Percentiles rank a stretch among this genome's conserved stretches.
Conservation (phyloP, 2,888 invertebrate genomes). For the Cynaeus angustus region DNA sequence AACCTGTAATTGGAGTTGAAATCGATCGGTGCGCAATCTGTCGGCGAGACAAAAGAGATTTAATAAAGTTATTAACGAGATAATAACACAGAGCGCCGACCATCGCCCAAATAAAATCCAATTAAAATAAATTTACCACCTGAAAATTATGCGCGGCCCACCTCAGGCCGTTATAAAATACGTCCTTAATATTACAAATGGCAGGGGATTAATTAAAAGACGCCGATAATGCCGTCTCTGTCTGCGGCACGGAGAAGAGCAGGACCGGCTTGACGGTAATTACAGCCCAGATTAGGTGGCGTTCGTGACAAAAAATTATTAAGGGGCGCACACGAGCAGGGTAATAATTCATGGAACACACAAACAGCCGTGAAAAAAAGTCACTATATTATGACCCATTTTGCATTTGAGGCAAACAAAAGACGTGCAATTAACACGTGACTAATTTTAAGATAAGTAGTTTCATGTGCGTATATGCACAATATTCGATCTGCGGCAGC, state of each 20-base stretch:
- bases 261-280: constrained; percentile 13
- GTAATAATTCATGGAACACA: not conserved
- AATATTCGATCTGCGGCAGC: constrained; percentile 17
- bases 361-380: not conserved
- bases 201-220: constrained; percentile 38
- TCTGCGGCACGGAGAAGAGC: constrained; percentile 1
- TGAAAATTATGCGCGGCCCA: constrained; percentile 57
- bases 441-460: not conserved
- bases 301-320: constrained; percentile 24
- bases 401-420: not conserved
- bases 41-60: constrained; percentile 51
- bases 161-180: constrained; percentile 39
- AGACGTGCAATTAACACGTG: not conserved
- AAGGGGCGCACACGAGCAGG: constrained; percentile 5
- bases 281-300: constrained; percentile 13
- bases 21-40: constrained; percentile 38
- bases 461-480: constrained; percentile 8
- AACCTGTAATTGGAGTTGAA: constrained; percentile 35
- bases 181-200: constrained; percentile 43
- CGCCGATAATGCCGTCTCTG: not conserved
- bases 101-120: constrained; percentile 61
- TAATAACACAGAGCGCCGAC: constrained; percentile 58
- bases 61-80: constrained; percentile 66
- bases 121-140: constrained; percentile 65
- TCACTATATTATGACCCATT: not conserved